A percentile compares a stretch with the other conserved stretches of the same genome.
Conservation (phyloP, 2,797 vertebrate species). For the Myripristis jacobus region DNA sequence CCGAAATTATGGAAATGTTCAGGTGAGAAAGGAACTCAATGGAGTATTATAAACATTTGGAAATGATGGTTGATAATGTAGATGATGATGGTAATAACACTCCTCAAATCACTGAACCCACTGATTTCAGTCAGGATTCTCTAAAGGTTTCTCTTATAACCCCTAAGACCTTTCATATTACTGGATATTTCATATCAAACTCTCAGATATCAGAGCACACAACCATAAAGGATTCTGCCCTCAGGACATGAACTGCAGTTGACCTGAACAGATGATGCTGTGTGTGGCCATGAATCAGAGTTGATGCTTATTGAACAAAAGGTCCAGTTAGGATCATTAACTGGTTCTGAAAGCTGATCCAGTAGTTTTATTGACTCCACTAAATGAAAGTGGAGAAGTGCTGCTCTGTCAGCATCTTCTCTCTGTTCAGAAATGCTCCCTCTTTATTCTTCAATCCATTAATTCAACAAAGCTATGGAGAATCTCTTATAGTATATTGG, state of each 20-base stretch:
- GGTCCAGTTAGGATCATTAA: constrained; percentile 30
- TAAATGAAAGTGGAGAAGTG: constrained; percentile 34
- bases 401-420: constrained; percentile 9
- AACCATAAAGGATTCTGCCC: no score
- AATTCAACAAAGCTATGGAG: constrained; percentile 8
- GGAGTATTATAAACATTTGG: no score
- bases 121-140: constrained; percentile 1
- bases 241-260: no score
- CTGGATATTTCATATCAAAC: neutral
- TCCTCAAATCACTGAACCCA: neutral
- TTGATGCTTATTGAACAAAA: no score
- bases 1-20: no score
- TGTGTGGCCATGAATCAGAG: no score
- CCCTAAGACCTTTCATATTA: neutral
- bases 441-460: neutral
- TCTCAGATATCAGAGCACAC: neutral
- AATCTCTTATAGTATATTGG: neutral
- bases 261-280: no score
- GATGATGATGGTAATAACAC: neutral
- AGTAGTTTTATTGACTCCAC: constrained; percentile 23
- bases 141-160: neutral
- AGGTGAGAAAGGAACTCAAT: no score
- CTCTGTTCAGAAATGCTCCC: neutral
- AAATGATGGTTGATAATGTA: no score
- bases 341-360: constrained; percentile 35